Percentiles rank a stretch among this genome's conserved stretches.
Evolutionary conservation across 2,113 vertebrate species (phyloP).

Genomic region (Eublepharis macularius): DNA sequence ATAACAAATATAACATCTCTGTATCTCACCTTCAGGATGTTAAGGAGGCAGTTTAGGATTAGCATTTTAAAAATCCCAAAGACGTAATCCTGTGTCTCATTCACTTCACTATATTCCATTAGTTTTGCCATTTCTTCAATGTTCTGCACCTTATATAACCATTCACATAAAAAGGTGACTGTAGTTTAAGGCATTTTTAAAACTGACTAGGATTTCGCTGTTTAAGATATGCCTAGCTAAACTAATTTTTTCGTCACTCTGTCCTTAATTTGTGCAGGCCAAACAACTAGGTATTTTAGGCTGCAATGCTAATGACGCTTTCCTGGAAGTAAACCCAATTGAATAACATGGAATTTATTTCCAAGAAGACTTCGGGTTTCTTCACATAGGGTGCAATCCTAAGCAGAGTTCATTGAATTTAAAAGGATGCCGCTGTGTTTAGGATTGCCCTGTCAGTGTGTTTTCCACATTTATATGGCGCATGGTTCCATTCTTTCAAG

Average conservation of each 20-base stretch:
- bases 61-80: no score
- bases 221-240: background rate
- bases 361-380: no score
- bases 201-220: background rate
- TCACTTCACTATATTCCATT: background rate
- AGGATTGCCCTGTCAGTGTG: conserved; percentile 15
- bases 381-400: no score
- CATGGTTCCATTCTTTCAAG: conserved; percentile 48
- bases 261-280: background rate
- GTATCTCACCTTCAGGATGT: background rate
- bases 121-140: background rate
- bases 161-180: background rate
- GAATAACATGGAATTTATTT: no score
- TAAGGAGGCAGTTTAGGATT: background rate
- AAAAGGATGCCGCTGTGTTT: no score
- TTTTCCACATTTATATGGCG: conserved; percentile 42
- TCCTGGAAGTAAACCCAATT: background rate
- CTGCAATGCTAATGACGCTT: background rate
- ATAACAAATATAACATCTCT: no score
- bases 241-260: background rate
- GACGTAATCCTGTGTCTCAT: no score
- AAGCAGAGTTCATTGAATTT: no score
- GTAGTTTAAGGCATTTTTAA: background rate
- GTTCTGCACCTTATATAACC: background rate
- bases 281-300: conserved; percentile 18